These are phyloP conservation scores for Craterocephalus amniculus DNA, from an alignment of 2,797 vertebrate genomes.

Conservation along the genomic window DNA sequence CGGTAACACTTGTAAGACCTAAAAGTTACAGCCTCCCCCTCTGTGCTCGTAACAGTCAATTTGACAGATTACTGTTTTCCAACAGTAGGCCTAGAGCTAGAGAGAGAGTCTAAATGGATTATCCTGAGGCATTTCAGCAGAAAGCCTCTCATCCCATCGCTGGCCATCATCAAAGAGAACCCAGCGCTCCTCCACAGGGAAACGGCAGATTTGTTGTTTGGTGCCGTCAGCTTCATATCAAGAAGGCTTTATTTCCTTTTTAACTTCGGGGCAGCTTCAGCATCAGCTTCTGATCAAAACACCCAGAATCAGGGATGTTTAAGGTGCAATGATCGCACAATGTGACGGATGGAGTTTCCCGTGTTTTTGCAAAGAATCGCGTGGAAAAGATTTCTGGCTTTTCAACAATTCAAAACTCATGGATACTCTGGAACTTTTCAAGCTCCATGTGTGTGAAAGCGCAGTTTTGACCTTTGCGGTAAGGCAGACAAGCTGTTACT, in stretches of 20 bases:
- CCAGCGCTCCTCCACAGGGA: constrained; percentile 44
- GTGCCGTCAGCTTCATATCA: constrained; percentile 21
- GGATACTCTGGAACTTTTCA: constrained; percentile 21
- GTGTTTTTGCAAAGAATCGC: neutral
- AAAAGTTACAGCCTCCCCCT: constrained; percentile 18
- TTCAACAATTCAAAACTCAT: constrained; percentile 1
- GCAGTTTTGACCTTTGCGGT: neutral
- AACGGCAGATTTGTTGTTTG: constrained; percentile 47
- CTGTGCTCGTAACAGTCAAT: constrained; percentile 16
- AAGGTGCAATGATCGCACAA: constrained; percentile 1
- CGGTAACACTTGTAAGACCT: neutral
- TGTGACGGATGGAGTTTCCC: constrained; percentile 10
- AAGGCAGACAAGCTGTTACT: neutral
- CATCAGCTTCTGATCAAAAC: constrained; percentile 21
- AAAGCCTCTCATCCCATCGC: constrained; percentile 66
- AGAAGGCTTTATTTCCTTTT: constrained; percentile 31
- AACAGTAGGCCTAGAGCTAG: constrained; percentile 33
- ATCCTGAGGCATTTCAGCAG: constrained; percentile 71
- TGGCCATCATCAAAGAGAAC: constrained; percentile 53
- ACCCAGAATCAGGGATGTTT: constrained; percentile 16
- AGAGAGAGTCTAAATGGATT: constrained; percentile 84
- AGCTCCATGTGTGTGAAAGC: constrained; percentile 9
- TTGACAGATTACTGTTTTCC: constrained; percentile 28
- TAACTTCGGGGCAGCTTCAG: constrained; percentile 13
- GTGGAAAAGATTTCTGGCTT: constrained; percentile 4